phyloP scores from a whole-genome alignment of 37 sponge, comb jelly and placozoan genomes.

The Ianthella basta region DNA sequence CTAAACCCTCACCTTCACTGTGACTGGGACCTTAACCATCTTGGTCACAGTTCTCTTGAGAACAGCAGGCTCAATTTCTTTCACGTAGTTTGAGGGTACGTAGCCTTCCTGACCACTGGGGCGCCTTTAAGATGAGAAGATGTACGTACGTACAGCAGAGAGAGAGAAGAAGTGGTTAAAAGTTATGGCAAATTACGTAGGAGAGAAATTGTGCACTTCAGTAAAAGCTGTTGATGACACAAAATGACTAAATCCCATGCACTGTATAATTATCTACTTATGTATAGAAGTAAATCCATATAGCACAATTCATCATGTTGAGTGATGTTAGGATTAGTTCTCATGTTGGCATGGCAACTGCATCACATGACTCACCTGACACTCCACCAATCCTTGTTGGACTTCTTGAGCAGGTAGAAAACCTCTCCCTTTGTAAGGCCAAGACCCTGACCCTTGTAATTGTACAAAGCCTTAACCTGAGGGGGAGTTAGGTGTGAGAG shows the following conservation, averaged over 20 bases:
- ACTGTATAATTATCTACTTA: slow-evolving; percentile 1
- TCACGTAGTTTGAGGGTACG: slow-evolving; percentile 91
- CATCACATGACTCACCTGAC: slow-evolving; percentile 61
- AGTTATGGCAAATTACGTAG: no score
- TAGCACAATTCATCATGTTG: not conserved
- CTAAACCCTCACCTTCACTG: slow-evolving; percentile 67
- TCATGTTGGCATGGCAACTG: not conserved
- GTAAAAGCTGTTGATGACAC: no score
- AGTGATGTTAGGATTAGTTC: not conserved
- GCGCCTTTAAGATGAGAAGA: slow-evolving; percentile 35
- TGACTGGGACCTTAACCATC: slow-evolving; percentile 69
- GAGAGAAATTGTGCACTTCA: no score
- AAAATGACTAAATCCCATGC: no score
- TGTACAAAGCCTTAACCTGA: slow-evolving; percentile 74
- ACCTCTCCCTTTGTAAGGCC: slow-evolving; percentile 88
- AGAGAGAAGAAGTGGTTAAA: no score
- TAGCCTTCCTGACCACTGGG: slow-evolving; percentile 89
- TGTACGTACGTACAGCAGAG: not conserved
- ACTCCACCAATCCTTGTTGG: slow-evolving; percentile 93
- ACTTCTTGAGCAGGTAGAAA: slow-evolving; percentile 73
- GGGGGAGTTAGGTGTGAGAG: not conserved
- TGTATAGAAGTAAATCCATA: not conserved
- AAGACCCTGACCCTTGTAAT: slow-evolving; percentile 88
- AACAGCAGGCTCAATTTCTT: slow-evolving; percentile 77
- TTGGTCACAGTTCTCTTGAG: slow-evolving; percentile 52